phyloP scores from a whole-genome alignment of 2,888 invertebrate species.

The Nymphalis c-album region DNA sequence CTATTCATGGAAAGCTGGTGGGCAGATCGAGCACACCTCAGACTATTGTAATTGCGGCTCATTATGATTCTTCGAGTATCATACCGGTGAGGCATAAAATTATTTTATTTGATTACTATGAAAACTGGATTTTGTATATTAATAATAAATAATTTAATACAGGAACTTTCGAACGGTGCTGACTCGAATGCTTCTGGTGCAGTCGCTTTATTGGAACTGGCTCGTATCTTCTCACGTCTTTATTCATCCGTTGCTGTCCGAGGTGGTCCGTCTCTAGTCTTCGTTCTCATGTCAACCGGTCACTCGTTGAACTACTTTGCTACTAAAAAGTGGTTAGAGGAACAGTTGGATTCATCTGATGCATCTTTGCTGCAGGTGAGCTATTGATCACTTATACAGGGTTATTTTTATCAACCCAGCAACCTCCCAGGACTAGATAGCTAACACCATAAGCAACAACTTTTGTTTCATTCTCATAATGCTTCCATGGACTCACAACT shows the following conservation, averaged over 20 bases:
- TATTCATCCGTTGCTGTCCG: conserved; percentile 88
- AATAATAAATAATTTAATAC: not conserved
- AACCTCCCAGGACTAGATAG: too few species aligned
- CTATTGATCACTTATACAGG: too few species aligned
- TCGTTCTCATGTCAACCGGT: conserved; percentile 94
- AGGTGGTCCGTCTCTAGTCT: conserved; percentile 90
- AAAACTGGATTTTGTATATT: not conserved
- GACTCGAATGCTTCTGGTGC: conserved; percentile 97
- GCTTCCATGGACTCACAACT: too few species aligned
- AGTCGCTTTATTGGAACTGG: conserved; percentile 92
- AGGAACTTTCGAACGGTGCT: conserved; percentile 93
- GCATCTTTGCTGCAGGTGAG: conserved; percentile 86
- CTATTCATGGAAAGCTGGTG: conserved; percentile 90
- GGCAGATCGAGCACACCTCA: conserved; percentile 88
- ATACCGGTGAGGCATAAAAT: conserved; percentile 88
- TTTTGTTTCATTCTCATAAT: too few species aligned
- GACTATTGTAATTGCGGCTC: conserved; percentile 94
- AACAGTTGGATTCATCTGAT: conserved; percentile 90
- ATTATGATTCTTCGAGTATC: conserved; percentile 95
- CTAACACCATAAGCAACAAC: too few species aligned
- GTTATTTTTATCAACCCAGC: too few species aligned
- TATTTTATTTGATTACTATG: not conserved
- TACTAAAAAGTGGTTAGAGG: conserved; percentile 97
- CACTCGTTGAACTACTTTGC: conserved; percentile 96
- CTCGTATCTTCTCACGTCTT: conserved; percentile 92